Conservation (phyloP, 1,140 invertebrate genomes). For the Radopholus similis region DNA sequence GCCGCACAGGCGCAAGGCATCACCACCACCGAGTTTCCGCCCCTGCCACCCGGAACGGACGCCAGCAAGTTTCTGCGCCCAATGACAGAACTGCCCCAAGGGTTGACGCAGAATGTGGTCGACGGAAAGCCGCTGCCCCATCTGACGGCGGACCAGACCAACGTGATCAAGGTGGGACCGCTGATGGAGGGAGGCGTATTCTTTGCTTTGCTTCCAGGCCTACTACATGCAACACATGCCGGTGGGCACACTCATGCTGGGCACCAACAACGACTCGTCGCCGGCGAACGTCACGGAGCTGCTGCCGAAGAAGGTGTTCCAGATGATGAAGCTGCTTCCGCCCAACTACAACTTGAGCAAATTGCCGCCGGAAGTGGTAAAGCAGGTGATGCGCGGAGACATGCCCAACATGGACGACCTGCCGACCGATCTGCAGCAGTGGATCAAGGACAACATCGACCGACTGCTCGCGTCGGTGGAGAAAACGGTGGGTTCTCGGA, state of each 20-base stretch:
- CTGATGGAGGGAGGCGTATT: slow-evolving; percentile 2
- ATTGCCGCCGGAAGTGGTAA: slow-evolving; percentile 48
- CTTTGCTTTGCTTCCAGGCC: slow-evolving; percentile 22
- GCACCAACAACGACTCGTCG: background rate
- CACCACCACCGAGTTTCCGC: slow-evolving; percentile 20
- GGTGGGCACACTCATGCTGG: background rate
- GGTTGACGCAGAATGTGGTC: slow-evolving; percentile 40
- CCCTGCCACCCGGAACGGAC: slow-evolving; percentile 19
- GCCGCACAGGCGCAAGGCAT: slow-evolving; percentile 36
- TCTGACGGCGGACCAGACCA: slow-evolving; percentile 32
- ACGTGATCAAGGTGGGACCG: slow-evolving; percentile 40
- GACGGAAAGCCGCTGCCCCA: slow-evolving; percentile 41
- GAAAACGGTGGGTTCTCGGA: slow-evolving; percentile 23
- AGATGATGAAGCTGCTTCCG: slow-evolving; percentile 52
- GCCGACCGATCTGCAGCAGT: slow-evolving; percentile 49
- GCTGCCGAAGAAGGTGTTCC: slow-evolving; percentile 39
- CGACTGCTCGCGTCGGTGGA: slow-evolving; percentile 38
- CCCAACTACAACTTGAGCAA: slow-evolving; percentile 52
- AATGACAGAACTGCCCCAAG: slow-evolving; percentile 37
- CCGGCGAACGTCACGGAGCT: slow-evolving; percentile 2
- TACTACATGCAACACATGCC: slow-evolving; percentile 47
- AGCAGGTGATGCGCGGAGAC: slow-evolving; percentile 48
- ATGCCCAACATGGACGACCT: slow-evolving; percentile 49
- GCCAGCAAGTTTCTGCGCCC: slow-evolving; percentile 43
- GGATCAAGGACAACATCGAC: slow-evolving; percentile 52